Evolutionary conservation across 2,113 vertebrate species (phyloP), one percentile per base, ranked within the genome.

Genomic region (Ophthalmolycus amberensis): DNA sequence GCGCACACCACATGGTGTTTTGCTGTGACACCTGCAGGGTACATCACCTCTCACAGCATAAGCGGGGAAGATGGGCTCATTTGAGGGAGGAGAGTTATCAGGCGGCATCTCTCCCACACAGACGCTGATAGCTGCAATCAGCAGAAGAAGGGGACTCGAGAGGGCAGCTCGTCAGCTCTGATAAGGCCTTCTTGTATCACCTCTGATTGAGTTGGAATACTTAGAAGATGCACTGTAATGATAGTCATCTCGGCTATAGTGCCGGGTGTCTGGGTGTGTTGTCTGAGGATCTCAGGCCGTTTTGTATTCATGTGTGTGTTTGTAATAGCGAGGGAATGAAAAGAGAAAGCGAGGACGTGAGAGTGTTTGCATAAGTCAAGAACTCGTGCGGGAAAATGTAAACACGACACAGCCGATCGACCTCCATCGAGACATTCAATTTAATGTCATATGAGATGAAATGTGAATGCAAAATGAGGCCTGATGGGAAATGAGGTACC

Each of bases 51-150:
- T 44, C 25, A 3, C 37, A 48, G 67, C 44, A 68, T 50, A 48
- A 77, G 82, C 9, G 10, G 69, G 76, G 69, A 70, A 77, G 77
- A 89, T 78, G 74, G 67, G 54, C 73, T 89, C 73, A 70, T 89
- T 88, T 86, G 32, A 64, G 58, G 54, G 66, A 58, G 71, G 32
- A 76, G 77, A 69, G 83, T 75, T 82, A 85, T 89, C 85, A 86
- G 71, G 64, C 88, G 5, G 69, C 81, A 70, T 85, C 56, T 89
- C 77, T 34, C 90, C 90, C 90, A 90, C 93, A 67, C 85, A 38
- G 78, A 63, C 74, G 68, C 81, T 88, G 91, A 91, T 92, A 74
- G 90, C 88, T 58, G 93, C 92, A 94, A 93, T 94, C 93, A 94
- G 88, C 59, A 79, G 68, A 69, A 93, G 90, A 92, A 88, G 88